Evolutionary conservation across 1,140 invertebrate species (phyloP).

Genomic region (Rhizoglyphus robini): DNA sequence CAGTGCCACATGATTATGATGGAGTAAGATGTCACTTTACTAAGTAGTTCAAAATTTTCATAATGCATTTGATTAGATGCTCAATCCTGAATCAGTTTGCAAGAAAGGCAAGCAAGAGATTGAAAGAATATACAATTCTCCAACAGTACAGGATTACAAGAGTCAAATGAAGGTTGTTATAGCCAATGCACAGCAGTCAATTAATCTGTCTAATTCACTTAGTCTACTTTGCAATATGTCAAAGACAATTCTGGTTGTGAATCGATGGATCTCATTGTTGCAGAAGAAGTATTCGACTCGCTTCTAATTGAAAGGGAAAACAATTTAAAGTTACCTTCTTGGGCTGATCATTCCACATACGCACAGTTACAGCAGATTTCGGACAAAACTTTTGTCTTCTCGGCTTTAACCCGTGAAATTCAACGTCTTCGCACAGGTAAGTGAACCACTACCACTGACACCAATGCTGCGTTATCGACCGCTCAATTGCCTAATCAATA

Average conservation of each 20-base stretch:
- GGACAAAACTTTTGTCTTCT: conserved; percentile 16
- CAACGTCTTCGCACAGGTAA: conserved; percentile 19
- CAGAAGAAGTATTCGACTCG: conserved; percentile 17
- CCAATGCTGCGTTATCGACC: no score
- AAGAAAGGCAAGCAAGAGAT: conserved; percentile 6
- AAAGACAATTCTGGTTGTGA: conserved; percentile 9
- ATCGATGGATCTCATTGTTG: conserved; percentile 10
- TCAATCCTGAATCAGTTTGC: conserved; percentile 15
- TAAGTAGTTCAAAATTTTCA: background rate
- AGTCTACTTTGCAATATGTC: conserved; percentile 18
- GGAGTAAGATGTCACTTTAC: no score
- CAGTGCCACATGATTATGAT: conserved; percentile 16
- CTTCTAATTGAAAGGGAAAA: conserved; percentile 19
- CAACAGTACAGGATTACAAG: background rate
- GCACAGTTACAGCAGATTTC: conserved; percentile 7
- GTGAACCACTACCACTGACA: background rate
- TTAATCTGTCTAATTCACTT: background rate
- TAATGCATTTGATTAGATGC: conserved; percentile 11
- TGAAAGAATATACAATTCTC: background rate
- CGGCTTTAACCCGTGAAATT: conserved; percentile 9
- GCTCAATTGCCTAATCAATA: no score
- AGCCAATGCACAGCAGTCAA: background rate
- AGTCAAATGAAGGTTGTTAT: conserved; percentile 5
- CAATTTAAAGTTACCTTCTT: conserved; percentile 7
- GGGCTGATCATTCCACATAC: conserved; percentile 3